phyloP scores from a whole-genome alignment of 2,113 vertebrate genomes.

The Neopipo cinnamomea region DNA sequence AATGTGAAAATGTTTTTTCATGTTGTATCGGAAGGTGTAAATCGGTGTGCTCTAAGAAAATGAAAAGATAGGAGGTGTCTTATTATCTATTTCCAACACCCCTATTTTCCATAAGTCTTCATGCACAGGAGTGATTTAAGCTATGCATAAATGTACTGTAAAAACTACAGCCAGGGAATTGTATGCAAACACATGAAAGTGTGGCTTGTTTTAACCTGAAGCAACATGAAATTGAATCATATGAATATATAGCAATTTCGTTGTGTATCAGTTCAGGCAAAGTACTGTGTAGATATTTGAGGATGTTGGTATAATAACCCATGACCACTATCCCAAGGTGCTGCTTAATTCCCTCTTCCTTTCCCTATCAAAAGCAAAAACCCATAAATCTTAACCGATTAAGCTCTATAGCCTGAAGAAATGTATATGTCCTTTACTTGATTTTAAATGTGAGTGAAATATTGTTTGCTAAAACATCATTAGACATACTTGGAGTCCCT shows the following conservation, averaged over 20 bases:
- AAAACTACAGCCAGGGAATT: constrained; percentile 49
- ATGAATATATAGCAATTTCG: constrained; percentile 42
- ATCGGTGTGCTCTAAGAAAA: neutral
- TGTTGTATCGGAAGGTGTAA: constrained; percentile 22
- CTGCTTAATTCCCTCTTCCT: neutral
- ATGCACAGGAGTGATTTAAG: constrained; percentile 9
- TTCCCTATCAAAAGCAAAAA: neutral
- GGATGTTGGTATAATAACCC: constrained; percentile 51
- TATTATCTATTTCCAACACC: constrained; percentile 44
- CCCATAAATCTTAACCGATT: constrained; percentile 19
- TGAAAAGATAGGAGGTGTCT: neutral
- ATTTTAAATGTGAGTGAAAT: constrained; percentile 26
- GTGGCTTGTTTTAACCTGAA: constrained; percentile 73
- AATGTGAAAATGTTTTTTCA: neutral
- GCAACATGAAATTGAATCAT: constrained; percentile 69
- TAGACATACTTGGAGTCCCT: constrained; percentile 41
- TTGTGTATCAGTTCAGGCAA: constrained; percentile 30
- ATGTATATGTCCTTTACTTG: neutral
- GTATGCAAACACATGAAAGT: constrained; percentile 64
- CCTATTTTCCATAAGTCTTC: constrained; percentile 56
- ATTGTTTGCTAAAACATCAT: constrained; percentile 7
- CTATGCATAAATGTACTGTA: constrained; percentile 44
- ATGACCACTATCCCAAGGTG: constrained; percentile 31
- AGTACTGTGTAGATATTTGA: constrained; percentile 41
- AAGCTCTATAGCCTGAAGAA: constrained; percentile 15